Evolutionary conservation across 1,140 invertebrate species (phyloP).

Genomic region (Eurosta solidaginis): DNA sequence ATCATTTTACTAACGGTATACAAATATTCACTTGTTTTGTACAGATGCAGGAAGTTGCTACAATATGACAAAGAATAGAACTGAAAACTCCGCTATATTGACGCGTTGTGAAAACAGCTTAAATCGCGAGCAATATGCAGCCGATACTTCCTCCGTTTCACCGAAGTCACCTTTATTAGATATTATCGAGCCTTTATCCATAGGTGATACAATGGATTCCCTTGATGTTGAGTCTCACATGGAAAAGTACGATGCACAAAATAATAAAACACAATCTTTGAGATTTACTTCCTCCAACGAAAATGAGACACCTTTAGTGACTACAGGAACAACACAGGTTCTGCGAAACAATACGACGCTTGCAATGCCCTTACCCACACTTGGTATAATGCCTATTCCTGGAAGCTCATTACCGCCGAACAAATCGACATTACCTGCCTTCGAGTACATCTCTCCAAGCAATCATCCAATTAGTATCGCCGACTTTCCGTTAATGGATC

Average conservation of each 20-base stretch:
- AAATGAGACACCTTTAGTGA: background rate
- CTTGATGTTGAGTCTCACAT: background rate
- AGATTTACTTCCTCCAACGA: background rate
- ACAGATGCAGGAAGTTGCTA: background rate
- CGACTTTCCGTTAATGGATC: constrained; percentile 53
- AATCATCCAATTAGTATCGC: constrained; percentile 18
- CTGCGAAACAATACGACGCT: background rate
- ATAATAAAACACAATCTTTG: background rate
- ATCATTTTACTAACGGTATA: too few species aligned
- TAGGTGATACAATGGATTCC: background rate
- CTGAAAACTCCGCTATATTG: background rate
- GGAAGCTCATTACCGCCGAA: background rate
- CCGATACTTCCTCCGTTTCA: background rate
- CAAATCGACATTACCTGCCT: constrained; percentile 43
- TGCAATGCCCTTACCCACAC: background rate
- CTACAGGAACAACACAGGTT: background rate
- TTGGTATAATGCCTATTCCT: constrained; percentile 3
- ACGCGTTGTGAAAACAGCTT: background rate
- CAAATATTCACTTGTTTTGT: background rate
- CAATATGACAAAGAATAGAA: background rate
- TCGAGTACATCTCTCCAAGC: constrained; percentile 46
- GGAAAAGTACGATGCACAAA: background rate
- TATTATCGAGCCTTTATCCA: constrained; percentile 25
- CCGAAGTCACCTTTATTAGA: constrained; percentile 32
- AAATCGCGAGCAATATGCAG: too few species aligned